These are phyloP conservation scores for Theocolax elegans DNA, from an alignment of 1,140 invertebrate species.

Conservation along the genomic window DNA sequence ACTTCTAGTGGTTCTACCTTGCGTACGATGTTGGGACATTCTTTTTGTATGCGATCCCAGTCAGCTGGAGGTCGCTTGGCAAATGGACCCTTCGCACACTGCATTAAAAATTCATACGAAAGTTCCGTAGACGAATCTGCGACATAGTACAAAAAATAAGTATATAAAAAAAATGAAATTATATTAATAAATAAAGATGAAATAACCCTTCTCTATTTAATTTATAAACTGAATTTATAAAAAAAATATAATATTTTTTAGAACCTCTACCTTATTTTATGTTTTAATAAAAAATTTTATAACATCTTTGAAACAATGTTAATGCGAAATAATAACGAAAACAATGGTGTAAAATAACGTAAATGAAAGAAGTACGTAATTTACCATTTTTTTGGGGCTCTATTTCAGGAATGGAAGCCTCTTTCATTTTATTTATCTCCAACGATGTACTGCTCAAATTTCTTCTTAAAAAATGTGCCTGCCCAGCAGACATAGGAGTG, in stretches of 20 bases:
- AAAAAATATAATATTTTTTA: slow-evolving; percentile 10
- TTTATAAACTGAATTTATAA: slow-evolving; percentile 19
- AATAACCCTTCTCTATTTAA: no score
- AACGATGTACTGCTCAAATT: slow-evolving; percentile 49
- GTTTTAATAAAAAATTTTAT: no score
- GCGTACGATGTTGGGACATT: slow-evolving; percentile 67
- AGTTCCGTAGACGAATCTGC: slow-evolving; percentile 57
- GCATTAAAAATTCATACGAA: slow-evolving; percentile 69
- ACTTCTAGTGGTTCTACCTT: slow-evolving; percentile 68
- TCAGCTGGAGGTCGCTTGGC: slow-evolving; percentile 67
- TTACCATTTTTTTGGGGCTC: slow-evolving; percentile 51
- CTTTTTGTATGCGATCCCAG: slow-evolving; percentile 69
- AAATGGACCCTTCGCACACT: slow-evolving; percentile 68
- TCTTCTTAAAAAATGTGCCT: slow-evolving; percentile 55
- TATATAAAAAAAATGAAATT: no score
- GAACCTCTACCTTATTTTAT: no score
- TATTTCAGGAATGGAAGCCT: slow-evolving; percentile 42
- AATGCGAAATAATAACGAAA: no score
- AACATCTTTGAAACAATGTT: no score
- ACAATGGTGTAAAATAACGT: no score
- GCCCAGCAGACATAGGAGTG: slow-evolving; percentile 42
- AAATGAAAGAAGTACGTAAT: no score
- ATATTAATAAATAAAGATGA: no score
- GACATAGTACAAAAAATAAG: slow-evolving; percentile 43
- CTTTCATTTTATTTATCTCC: slow-evolving; percentile 55